Conservation (phyloP, 1,140 invertebrate genomes). For the Drosophila albomicans region DNA sequence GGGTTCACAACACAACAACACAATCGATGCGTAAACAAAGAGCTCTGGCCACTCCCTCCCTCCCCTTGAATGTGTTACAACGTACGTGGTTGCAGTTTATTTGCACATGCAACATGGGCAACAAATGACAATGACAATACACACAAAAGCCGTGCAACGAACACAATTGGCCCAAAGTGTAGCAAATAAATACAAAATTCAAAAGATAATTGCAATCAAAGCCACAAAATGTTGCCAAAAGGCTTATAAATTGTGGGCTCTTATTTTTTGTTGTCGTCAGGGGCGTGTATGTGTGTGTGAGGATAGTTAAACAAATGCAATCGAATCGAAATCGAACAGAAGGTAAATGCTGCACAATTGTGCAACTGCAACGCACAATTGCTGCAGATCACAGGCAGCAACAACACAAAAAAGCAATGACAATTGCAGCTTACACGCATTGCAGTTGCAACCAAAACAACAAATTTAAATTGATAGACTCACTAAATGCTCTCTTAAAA, state of each 20-base stretch:
- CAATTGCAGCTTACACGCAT: conserved; percentile 19
- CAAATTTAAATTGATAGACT: not conserved
- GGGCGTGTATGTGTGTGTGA: not conserved
- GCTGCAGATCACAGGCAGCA: conserved; percentile 37
- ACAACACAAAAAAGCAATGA: conserved; percentile 25
- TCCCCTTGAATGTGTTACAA: not conserved
- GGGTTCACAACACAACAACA: not conserved
- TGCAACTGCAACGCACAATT: conserved; percentile 36
- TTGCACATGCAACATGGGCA: conserved; percentile 39
- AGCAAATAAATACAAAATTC: conserved; percentile 83
- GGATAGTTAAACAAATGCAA: conserved; percentile 18
- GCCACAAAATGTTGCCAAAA: conserved; percentile 80
- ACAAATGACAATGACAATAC: conserved; percentile 62
- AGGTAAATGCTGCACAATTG: conserved; percentile 68
- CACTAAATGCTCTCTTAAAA: conserved; percentile 6
- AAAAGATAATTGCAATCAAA: conserved; percentile 82
- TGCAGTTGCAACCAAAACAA: conserved; percentile 1
- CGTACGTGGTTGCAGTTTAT: conserved; percentile 45
- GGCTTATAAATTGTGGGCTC: conserved; percentile 78
- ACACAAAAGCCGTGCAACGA: conserved; percentile 39
- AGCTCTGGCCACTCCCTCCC: not conserved
- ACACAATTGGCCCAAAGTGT: conserved; percentile 79
- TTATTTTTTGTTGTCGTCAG: not conserved
- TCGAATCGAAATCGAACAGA: conserved; percentile 27
- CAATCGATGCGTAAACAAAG: conserved; percentile 16